phyloP scores from a whole-genome alignment of 2,888 invertebrate genomes.

The Cryptocephalus moraei region DNA sequence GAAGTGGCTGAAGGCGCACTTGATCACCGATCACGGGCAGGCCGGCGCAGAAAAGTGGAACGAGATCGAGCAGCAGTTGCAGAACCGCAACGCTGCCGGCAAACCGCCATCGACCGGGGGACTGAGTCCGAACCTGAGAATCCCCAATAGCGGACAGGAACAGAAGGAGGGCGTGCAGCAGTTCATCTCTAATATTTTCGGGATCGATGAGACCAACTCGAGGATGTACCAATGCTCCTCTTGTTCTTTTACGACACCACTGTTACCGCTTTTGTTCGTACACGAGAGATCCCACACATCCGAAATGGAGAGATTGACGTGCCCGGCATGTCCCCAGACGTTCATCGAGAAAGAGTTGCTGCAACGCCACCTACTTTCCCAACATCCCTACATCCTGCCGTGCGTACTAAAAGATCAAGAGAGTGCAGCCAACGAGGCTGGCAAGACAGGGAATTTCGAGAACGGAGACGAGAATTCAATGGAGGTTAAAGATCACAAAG shows the following conservation, averaged over 20 bases:
- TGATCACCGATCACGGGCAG: constrained; percentile 77
- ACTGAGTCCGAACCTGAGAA: constrained; percentile 46
- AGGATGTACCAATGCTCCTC: constrained; percentile 83
- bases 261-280: constrained; percentile 82
- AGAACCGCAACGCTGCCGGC: constrained; percentile 20
- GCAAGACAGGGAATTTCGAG: neutral
- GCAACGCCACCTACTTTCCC: constrained; percentile 53
- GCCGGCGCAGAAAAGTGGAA: constrained; percentile 52
- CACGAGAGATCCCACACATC: constrained; percentile 74
- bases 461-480: constrained; percentile 5
- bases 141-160: constrained; percentile 40
- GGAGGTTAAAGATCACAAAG: constrained; percentile 19
- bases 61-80: constrained; percentile 43
- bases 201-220: constrained; percentile 42
- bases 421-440: constrained; percentile 13
- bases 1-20: constrained; percentile 79
- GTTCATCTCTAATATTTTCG: constrained; percentile 45
- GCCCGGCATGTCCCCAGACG: constrained; percentile 49
- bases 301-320: constrained; percentile 36
- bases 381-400: constrained; percentile 42
- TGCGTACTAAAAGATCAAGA: constrained; percentile 34
- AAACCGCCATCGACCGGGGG: constrained; percentile 22
- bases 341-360: constrained; percentile 48
- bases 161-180: constrained; percentile 40
- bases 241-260: constrained; percentile 82